These are phyloP conservation scores for Muscicapa striata DNA, from an alignment of 2,797 vertebrate genomes.

Conservation along the genomic window DNA sequence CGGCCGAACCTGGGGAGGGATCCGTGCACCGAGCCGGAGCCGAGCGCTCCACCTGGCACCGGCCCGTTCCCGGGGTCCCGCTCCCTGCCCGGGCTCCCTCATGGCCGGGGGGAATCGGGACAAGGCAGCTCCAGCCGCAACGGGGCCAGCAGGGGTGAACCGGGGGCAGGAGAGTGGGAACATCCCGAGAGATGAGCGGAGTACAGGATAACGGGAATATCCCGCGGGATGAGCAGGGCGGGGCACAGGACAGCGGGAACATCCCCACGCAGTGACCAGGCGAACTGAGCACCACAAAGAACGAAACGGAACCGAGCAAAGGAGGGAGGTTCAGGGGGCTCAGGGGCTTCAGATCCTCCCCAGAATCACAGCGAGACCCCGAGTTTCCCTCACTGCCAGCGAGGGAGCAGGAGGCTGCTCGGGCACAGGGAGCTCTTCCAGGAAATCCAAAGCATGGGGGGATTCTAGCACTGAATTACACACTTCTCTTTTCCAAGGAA, in stretches of 20 bases:
- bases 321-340: neutral
- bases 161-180: neutral
- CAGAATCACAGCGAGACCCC: neutral
- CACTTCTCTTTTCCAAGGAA: constrained; percentile 58
- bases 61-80: neutral
- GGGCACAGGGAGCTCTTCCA: neutral
- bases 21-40: neutral
- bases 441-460: neutral
- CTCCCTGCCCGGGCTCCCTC: neutral
- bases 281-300: neutral
- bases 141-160: neutral
- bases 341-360: neutral
- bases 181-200: too few species aligned
- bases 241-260: neutral
- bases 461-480: neutral
- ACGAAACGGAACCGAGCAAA: neutral
- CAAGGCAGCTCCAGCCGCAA: neutral
- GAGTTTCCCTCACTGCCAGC: neutral
- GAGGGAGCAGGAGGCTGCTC: too few species aligned
- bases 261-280: accelerated
- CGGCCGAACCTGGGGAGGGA: neutral
- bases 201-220: neutral
- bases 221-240: accelerated
- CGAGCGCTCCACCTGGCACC: neutral
- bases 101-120: neutral